Percentiles rank a stretch among this genome's conserved stretches.
Conservation (phyloP, 2,797 vertebrate species). For the Pyrocephalus nanus region DNA sequence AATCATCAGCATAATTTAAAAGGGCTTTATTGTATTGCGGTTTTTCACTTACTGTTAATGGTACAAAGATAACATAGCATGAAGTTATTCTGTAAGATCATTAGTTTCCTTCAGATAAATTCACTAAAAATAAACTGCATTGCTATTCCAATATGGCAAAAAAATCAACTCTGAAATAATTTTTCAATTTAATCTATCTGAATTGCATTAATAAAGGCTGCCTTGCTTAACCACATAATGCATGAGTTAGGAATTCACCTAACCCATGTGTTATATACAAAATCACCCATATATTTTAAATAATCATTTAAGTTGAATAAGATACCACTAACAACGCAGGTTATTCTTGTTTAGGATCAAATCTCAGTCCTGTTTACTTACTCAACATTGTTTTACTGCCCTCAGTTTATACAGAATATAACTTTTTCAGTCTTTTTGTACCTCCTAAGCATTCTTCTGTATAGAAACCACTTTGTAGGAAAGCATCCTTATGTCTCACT, state of each 20-base stretch:
- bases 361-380: background rate
- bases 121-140: background rate
- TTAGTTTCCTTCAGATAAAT: background rate
- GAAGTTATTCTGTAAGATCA: background rate
- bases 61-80: background rate
- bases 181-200: background rate
- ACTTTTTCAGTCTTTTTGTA: background rate
- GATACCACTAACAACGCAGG: background rate
- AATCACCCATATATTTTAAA: background rate
- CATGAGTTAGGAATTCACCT: background rate
- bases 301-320: background rate
- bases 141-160: background rate
- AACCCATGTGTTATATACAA: background rate
- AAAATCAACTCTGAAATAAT: background rate
- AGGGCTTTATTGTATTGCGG: background rate
- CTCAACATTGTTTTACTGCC: background rate
- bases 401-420: background rate
- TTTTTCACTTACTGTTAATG: background rate
- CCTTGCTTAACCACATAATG: background rate
- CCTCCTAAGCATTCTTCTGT: background rate
- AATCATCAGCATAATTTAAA: background rate
- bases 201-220: background rate
- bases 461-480: background rate
- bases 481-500: background rate
- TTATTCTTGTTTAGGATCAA: background rate